A percentile compares a stretch with the other conserved stretches of the same genome.
Conservation (phyloP, 2,888 invertebrate species). For the Drosophila hamatofila region DNA sequence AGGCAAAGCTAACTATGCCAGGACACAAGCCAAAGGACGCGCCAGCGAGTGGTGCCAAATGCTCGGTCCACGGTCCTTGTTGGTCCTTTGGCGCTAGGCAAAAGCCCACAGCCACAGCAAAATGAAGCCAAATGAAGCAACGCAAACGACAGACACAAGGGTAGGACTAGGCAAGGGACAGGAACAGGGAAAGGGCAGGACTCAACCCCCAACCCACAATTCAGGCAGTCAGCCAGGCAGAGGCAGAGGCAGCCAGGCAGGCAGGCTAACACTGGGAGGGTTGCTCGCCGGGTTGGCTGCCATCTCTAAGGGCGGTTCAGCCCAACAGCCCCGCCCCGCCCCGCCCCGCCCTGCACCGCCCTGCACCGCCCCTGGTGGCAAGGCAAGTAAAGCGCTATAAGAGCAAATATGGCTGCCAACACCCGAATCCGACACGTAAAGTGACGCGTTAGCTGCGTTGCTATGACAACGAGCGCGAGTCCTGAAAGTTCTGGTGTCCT, state of each 20-base stretch:
- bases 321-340: not conserved
- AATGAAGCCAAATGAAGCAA: slow-evolving; percentile 65
- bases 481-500: slow-evolving; percentile 57
- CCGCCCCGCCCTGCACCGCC: not conserved
- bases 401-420: slow-evolving; percentile 85
- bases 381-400: slow-evolving; percentile 83
- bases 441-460: slow-evolving; percentile 84
- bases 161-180: slow-evolving; percentile 38
- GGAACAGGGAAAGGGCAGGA: slow-evolving; percentile 49
- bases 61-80: slow-evolving; percentile 36
- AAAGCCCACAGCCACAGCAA: slow-evolving; percentile 47
- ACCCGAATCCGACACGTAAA: slow-evolving; percentile 85
- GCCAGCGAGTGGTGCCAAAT: slow-evolving; percentile 64
- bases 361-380: slow-evolving; percentile 24
- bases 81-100: slow-evolving; percentile 18
- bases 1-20: slow-evolving; percentile 33
- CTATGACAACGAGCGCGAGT: slow-evolving; percentile 82
- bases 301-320: slow-evolving; percentile 54
- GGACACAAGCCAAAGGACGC: slow-evolving; percentile 58
- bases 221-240: not conserved
- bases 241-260: not conserved
- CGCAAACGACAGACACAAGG: slow-evolving; percentile 42
- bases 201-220: slow-evolving; percentile 14
- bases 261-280: slow-evolving; percentile 19
- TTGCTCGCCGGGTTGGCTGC: slow-evolving; percentile 58